phyloP scores from a whole-genome alignment of 37 sponge, comb jelly and placozoan species.

The Mnemiopsis leidyi region DNA sequence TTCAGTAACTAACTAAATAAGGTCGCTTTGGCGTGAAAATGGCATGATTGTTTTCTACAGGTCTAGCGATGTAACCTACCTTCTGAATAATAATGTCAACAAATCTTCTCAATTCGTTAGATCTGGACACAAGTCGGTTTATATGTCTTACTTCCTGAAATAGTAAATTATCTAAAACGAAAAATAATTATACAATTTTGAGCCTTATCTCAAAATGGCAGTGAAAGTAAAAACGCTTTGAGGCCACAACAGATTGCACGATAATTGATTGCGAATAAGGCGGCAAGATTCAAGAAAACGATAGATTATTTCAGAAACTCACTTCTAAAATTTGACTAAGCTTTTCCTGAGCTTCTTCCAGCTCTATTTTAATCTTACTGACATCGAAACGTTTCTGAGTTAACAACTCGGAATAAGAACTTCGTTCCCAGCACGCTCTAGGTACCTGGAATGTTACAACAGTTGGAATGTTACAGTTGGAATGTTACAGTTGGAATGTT shows the following conservation, averaged over 20 bases:
- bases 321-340: constrained; percentile 78
- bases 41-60: too few species aligned
- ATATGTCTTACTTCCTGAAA: constrained; percentile 58
- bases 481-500: too few species aligned
- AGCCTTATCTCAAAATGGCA: not conserved
- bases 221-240: too few species aligned
- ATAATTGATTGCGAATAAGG: too few species aligned
- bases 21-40: too few species aligned
- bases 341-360: constrained; percentile 80
- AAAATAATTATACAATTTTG: too few species aligned
- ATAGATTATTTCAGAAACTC: not conserved
- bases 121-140: constrained; percentile 1
- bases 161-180: not conserved
- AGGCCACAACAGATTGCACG: too few species aligned
- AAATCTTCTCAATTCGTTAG: constrained; percentile 39
- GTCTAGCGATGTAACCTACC: not conserved
- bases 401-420: constrained; percentile 1
- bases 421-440: constrained; percentile 11
- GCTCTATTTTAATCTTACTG: constrained; percentile 82
- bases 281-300: too few species aligned
- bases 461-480: too few species aligned
- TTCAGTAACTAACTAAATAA: too few species aligned
- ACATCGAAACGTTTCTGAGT: constrained; percentile 68
- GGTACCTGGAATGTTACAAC: not conserved
- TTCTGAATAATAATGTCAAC: constrained; percentile 30